These are phyloP conservation scores for Acleris cristana DNA, from an alignment of 2,888 invertebrate species.

Conservation along the genomic window DNA sequence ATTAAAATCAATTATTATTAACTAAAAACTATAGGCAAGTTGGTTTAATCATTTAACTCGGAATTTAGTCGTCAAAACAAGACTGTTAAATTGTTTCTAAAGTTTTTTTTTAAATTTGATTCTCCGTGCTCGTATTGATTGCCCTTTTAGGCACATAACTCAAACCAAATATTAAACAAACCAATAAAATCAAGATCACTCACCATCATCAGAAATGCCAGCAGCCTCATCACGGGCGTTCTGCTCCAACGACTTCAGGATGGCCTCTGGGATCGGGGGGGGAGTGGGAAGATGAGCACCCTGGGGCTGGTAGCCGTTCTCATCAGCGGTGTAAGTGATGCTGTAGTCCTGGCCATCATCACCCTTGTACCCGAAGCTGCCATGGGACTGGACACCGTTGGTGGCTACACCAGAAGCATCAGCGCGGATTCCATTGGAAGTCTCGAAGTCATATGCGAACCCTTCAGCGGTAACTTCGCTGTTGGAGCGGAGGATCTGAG, in stretches of 20 bases:
- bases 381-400: slow-evolving; percentile 78
- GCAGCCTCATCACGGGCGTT: slow-evolving; percentile 80
- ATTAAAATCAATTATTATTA: too few species aligned
- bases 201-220: slow-evolving; percentile 78
- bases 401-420: slow-evolving; percentile 76
- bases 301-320: slow-evolving; percentile 76
- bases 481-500: slow-evolving; percentile 72
- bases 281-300: slow-evolving; percentile 79
- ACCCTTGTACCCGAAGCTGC: slow-evolving; percentile 78
- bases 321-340: slow-evolving; percentile 79
- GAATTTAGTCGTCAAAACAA: too few species aligned
- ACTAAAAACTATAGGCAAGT: too few species aligned
- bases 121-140: too few species aligned
- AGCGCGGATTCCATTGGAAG: slow-evolving; percentile 78
- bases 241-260: slow-evolving; percentile 77
- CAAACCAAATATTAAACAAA: background rate
- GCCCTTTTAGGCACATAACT: too few species aligned
- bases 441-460: slow-evolving; percentile 77
- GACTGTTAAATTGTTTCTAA: too few species aligned
- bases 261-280: slow-evolving; percentile 78
- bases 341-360: slow-evolving; percentile 80
- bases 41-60: too few species aligned
- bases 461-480: slow-evolving; percentile 76
- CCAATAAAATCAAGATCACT: slow-evolving; percentile 49
- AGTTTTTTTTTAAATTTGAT: too few species aligned